Base-by-base conservation (phyloP, 2,797 vertebrate genomes). In the Smutsia gigantea region DNA sequence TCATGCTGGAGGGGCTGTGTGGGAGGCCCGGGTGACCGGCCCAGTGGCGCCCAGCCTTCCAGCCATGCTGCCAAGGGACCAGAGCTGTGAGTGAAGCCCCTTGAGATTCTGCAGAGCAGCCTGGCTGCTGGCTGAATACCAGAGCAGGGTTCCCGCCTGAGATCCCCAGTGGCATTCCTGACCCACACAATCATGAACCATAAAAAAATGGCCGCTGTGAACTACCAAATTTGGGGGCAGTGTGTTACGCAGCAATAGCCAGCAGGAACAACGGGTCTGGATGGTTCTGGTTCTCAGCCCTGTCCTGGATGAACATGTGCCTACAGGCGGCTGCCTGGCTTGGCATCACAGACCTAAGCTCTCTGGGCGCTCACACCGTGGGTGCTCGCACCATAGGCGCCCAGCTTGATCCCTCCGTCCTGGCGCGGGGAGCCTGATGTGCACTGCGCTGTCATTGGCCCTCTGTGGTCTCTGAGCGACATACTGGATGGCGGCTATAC, bases 151-250 rank as follows among this genome's bases (percentile, higher is more conserved):
- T n/a, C 27, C 12, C n/a, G 4, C 4, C 19, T 1, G 18, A 66
- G 42, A 19, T 10, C 49, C 61, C 25, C 0, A 3, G 0, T 9
- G 63, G 84, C 27, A 19, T 11, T 19, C 69, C 75, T 39, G 61
- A 64, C 25, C 42, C 31, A 31, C 55, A 5, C 29, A 4, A 0
- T 31, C 12, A 14, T 51, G 55, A 66, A 4, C 27, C 15, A 9
- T 0, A 23, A 18, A 19, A 4, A 34, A 31, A 7, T 2, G n/a
- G 53, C 10, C 15, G 8, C 11, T 1, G 2, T 0, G 18, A 53
- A 57, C 3, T 5, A 2, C 42, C 25, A 12, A 3, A 0, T 0
- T 2, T 9, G 25, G 42, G n/a, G n/a, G 4, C 2, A 7, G 6
- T 1, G 27, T 14, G 75, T 6, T 7, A 5, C 7, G 1, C 4